A percentile compares a stretch with the other conserved stretches of the same genome.
These are phyloP conservation scores for Aspiorhynchus laticeps DNA, from an alignment of 2,113 vertebrate species.

Conservation along the genomic window DNA sequence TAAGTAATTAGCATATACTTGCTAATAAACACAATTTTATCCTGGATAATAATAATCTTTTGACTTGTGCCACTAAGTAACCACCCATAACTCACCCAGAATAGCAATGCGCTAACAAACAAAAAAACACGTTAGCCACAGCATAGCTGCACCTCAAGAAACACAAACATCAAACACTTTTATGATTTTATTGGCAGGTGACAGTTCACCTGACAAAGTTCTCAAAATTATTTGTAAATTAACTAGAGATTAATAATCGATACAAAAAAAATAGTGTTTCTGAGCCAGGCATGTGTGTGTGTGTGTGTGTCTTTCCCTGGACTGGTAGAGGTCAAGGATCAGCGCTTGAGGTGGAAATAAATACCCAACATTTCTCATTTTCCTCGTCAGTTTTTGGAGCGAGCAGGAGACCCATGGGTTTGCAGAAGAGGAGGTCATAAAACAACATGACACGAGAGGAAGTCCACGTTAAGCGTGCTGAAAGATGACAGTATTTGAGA, in stretches of 20 bases:
- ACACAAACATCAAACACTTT: no score
- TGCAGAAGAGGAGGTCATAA: conserved; percentile 37
- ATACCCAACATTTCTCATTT: conserved; percentile 13
- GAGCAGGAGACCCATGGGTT: conserved; percentile 14
- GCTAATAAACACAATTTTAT: no score
- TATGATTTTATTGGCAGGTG: no score
- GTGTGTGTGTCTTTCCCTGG: not conserved
- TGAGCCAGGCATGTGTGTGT: not conserved
- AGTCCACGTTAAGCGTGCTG: conserved; percentile 35
- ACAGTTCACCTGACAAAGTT: no score
- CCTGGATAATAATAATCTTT: no score
- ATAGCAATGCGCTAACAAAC: no score
- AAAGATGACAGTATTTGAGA: conserved; percentile 34
- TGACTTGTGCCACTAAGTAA: no score
- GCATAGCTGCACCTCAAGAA: no score
- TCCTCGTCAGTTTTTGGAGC: conserved; percentile 26
- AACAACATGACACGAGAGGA: conserved; percentile 49
- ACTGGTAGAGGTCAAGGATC: conserved; percentile 27
- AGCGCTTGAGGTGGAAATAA: conserved; percentile 21
- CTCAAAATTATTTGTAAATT: no score
- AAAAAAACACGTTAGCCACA: no score
- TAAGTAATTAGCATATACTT: no score
- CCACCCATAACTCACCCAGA: no score
- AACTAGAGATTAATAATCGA: not conserved
- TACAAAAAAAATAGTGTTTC: not conserved